Evolutionary conservation across 1,140 invertebrate genomes (phyloP).

Genomic region (Homarus americanus): DNA sequence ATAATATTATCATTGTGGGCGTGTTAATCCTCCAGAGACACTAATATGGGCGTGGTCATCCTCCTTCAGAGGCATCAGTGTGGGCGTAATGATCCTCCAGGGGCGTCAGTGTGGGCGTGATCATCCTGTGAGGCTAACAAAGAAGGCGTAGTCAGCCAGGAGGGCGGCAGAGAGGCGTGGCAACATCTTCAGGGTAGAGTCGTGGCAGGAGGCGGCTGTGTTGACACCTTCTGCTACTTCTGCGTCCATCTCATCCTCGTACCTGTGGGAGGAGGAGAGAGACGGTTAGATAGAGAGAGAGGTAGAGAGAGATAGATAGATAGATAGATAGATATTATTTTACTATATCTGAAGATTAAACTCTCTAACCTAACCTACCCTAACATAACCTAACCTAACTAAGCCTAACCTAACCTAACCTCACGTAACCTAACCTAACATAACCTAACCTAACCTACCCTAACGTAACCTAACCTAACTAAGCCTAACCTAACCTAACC

Average conservation of each 20-base stretch:
- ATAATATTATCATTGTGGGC: neutral
- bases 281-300: constrained; percentile 12
- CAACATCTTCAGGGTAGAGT: constrained; percentile 37
- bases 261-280: constrained; percentile 7
- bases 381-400: neutral
- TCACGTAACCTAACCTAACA: neutral
- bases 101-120: neutral
- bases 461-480: too few relatives aligned
- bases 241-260: constrained; percentile 21
- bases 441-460: neutral
- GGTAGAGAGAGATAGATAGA: neutral
- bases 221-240: neutral
- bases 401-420: neutral
- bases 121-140: neutral
- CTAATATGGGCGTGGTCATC: neutral
- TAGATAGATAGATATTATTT: neutral
- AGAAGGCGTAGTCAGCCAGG: neutral
- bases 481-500: too few relatives aligned
- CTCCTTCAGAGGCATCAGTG: too few relatives aligned
- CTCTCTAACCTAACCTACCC: neutral
- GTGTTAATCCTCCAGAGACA: too few relatives aligned
- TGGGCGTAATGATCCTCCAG: too few relatives aligned
- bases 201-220: constrained; percentile 18
- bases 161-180: neutral
- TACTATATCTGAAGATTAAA: neutral